Percentiles rank a stretch among this genome's conserved stretches.
Conservation (phyloP, 2,888 invertebrate species). For the Lasioglossum villosulum region DNA sequence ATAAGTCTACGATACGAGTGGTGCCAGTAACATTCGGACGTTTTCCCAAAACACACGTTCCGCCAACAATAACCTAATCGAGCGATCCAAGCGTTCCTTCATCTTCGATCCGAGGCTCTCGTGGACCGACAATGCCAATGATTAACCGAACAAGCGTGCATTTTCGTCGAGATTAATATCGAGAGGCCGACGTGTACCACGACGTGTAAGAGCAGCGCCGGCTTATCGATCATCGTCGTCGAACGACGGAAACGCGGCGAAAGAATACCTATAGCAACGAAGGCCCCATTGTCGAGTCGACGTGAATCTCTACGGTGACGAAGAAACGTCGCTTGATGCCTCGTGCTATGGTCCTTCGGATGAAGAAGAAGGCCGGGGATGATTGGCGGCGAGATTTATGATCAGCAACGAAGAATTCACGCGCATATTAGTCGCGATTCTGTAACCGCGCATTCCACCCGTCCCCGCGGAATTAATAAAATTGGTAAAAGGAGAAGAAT, state of each 20-base stretch:
- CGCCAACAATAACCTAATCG: conserved; percentile 39
- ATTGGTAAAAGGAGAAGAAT: background rate
- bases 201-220: conserved; percentile 16
- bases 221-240: conserved; percentile 66
- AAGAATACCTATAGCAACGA: conserved; percentile 59
- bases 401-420: conserved; percentile 67
- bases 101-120: conserved; percentile 36
- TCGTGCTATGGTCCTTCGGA: conserved; percentile 38
- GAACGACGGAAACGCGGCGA: conserved; percentile 60
- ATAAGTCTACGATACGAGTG: background rate
- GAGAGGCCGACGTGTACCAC: conserved; percentile 9
- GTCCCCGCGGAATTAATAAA: background rate
- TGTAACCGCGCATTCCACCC: conserved; percentile 14
- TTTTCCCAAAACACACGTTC: conserved; percentile 13
- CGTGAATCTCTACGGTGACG: conserved; percentile 54
- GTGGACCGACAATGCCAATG: conserved; percentile 65
- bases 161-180: conserved; percentile 62
- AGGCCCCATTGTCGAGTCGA: conserved; percentile 56
- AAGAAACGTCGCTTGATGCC: conserved; percentile 64
- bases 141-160: conserved; percentile 49
- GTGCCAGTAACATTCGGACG: background rate
- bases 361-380: conserved; percentile 60
- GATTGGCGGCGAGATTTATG: conserved; percentile 80
- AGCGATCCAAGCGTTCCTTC: conserved; percentile 19
- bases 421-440: conserved; percentile 56